Evolutionary conservation across 1,140 invertebrate genomes (phyloP).

Genomic region (Papilio helenus): DNA sequence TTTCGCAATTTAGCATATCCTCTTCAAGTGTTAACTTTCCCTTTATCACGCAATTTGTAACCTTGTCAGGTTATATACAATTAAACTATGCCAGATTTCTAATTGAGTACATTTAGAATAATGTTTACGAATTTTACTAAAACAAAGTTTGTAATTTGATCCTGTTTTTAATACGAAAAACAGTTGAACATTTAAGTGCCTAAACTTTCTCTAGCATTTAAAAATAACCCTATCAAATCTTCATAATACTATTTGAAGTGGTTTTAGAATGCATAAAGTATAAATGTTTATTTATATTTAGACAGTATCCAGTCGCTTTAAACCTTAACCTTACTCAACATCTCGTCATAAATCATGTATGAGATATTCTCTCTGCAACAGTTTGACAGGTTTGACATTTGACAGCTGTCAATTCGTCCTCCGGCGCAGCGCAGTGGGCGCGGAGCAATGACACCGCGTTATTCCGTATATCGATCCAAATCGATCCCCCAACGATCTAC

Average conservation of each 20-base stretch:
- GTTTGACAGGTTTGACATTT: conserved; percentile 28
- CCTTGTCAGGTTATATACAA: not conserved
- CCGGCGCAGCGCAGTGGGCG: conserved; percentile 22
- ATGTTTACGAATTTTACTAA: not conserved
- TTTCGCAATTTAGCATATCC: not conserved
- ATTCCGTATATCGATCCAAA: conserved; percentile 30
- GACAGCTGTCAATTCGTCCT: conserved; percentile 36
- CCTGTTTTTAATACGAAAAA: too few species aligned
- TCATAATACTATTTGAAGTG: not conserved
- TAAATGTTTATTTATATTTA: not conserved
- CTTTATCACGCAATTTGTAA: not conserved
- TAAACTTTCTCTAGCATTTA: not conserved
- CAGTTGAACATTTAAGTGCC: too few species aligned
- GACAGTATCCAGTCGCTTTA: not conserved
- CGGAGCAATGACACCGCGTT: conserved; percentile 30
- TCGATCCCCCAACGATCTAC: conserved; percentile 26
- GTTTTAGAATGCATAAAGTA: not conserved
- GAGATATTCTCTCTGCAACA: conserved; percentile 16
- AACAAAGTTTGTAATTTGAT: not conserved
- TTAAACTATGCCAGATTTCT: conserved; percentile 3
- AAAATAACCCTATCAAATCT: not conserved
- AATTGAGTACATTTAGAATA: not conserved
- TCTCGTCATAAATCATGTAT: conserved; percentile 13
- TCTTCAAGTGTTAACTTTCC: not conserved
- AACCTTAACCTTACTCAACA: conserved; percentile 27